Conservation (phyloP, 1,140 invertebrate genomes). For the Ips nitidus region DNA sequence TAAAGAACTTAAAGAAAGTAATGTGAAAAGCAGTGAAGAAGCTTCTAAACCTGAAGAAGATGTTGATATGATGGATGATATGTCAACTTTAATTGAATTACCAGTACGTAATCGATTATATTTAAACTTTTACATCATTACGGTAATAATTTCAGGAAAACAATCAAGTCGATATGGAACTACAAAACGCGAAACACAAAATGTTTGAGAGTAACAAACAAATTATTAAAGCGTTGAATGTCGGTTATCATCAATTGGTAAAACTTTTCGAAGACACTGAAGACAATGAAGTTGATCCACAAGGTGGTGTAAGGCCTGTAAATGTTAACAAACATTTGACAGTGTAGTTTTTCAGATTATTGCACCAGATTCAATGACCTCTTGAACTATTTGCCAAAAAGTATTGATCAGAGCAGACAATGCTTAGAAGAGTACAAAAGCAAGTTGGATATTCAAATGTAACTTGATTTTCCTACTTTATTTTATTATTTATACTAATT, state of each 20-base stretch:
- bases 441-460: constrained; percentile 74
- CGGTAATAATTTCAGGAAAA: constrained; percentile 90
- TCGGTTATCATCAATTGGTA: constrained; percentile 69
- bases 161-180: constrained; percentile 86
- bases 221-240: constrained; percentile 72
- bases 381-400: constrained; percentile 65
- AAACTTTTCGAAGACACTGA: constrained; percentile 80
- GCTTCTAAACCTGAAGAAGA: constrained; percentile 55
- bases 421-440: constrained; percentile 70
- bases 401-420: constrained; percentile 65
- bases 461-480: constrained; percentile 52
- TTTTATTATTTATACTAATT: too few relatives aligned
- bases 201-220: constrained; percentile 91
- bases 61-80: constrained; percentile 82
- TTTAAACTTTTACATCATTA: constrained; percentile 28
- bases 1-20: constrained; percentile 64
- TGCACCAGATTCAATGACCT: constrained; percentile 82
- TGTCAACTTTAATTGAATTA: constrained; percentile 60
- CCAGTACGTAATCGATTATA: neutral
- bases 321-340: neutral
- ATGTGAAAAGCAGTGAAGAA: constrained; percentile 53
- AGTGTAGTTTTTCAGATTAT: constrained; percentile 67
- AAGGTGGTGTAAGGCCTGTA: constrained; percentile 52
- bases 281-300: constrained; percentile 95
- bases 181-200: constrained; percentile 92